These are phyloP conservation scores for rat (Rattus norvegicus) DNA, from an alignment of 2,113 vertebrate species.

Conservation along the genomic window DNA sequence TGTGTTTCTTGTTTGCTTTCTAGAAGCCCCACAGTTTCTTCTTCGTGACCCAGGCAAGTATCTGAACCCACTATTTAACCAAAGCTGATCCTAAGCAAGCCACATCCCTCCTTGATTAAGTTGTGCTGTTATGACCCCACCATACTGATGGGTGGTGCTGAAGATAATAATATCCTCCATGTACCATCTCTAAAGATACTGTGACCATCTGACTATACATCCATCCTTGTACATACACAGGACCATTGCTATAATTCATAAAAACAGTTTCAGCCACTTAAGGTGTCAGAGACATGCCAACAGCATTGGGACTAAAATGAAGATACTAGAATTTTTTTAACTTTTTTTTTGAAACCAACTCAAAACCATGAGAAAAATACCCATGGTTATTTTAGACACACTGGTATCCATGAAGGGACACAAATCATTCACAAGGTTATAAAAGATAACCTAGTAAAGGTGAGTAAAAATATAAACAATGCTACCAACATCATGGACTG, in stretches of 20 bases:
- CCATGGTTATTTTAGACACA: not conserved
- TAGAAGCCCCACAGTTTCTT: conserved; percentile 50
- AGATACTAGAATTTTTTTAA: not conserved
- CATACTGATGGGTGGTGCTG: not conserved
- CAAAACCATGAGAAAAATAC: not conserved
- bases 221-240: not conserved
- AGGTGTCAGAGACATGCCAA: not conserved
- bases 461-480: not conserved
- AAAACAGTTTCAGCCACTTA: not conserved
- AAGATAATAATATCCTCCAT: not conserved
- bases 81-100: not conserved
- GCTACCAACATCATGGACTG: not conserved
- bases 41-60: not conserved
- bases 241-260: not conserved
- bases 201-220: not conserved
- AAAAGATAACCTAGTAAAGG: not conserved
- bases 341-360: not conserved
- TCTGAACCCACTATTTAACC: conserved; percentile 4
- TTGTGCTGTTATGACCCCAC: not conserved
- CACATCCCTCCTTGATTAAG: not conserved
- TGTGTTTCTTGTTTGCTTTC: not conserved
- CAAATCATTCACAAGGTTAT: not conserved
- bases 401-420: not conserved
- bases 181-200: not conserved
- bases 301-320: not conserved